A percentile compares a stretch with the other conserved stretches of the same genome.
These are phyloP conservation scores for Grallaria varia DNA, from an alignment of 2,113 vertebrate species.

Conservation along the genomic window DNA sequence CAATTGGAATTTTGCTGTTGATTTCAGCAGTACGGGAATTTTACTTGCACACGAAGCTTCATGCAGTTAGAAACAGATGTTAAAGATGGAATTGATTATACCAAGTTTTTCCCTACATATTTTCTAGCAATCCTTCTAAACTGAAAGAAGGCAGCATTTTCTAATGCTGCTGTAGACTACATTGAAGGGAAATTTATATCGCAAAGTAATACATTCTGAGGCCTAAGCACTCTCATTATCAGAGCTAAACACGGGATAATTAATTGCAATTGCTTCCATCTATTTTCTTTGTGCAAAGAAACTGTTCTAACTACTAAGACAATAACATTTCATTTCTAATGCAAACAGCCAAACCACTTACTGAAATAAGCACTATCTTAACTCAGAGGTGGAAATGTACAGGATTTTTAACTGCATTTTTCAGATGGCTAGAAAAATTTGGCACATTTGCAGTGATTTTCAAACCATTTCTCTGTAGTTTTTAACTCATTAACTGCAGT, in stretches of 20 bases:
- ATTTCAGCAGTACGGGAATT: background rate
- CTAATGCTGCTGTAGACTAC: background rate
- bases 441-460: background rate
- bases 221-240: background rate
- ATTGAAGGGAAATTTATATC: background rate
- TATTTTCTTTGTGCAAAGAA: background rate
- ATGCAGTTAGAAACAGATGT: constrained; percentile 31
- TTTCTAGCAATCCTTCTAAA: background rate
- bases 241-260: background rate
- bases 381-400: background rate
- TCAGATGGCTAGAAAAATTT: background rate
- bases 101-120: background rate
- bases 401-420: background rate
- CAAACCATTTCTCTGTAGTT: background rate
- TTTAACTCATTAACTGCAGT: background rate
- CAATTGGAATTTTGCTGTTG: background rate
- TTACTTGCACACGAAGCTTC: background rate
- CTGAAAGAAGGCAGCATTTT: background rate
- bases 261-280: background rate
- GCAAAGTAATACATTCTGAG: background rate
- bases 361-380: background rate
- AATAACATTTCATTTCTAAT: background rate
- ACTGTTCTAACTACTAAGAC: background rate
- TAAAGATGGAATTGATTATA: constrained; percentile 40
- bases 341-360: background rate